Evolutionary conservation across 2,797 vertebrate genomes (phyloP), one percentile per base, ranked within the genome.

Genomic region (Acanthurus leucopareius): DNA sequence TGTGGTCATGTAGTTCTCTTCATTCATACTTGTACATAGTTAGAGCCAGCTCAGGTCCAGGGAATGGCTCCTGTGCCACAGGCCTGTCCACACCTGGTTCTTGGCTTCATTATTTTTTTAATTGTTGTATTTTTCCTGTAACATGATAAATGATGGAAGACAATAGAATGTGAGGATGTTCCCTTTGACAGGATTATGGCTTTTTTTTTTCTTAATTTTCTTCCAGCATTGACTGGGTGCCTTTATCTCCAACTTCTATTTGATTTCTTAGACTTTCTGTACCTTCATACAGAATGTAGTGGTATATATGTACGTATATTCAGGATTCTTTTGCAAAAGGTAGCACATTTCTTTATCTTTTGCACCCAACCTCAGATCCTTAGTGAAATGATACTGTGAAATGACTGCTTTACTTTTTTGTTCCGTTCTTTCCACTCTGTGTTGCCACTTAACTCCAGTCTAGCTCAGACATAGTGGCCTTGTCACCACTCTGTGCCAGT

Each of bases 401-500:
- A 73, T 76, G 53, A 79, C 69, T 17, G 42, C 54, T 72, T 88
- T 88, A 70, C 59, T 82, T 84, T 84, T 79, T 32, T 48, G 58
- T 77, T 68, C 53, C 19, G 69, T 4, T 35, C 77, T 88, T 79
- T 79, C 65, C 83, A 74, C 73, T 86, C 70, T 66, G 28, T 16
- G 48, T 77, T 67, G 64, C 79, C 80, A 78, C 79, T 84, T 66
- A 77, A 89, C 80, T 76, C 76, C 83, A 85, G 80, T 89, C 85
- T 87, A 91, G 89, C 84, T 93, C 86, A 72, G 82, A 91, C 86
- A 89, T 89, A 91, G 91, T 92, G 92, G 95, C 94, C 95, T 96
- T 96, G 92, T 92, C 83, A 95, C 94, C 95, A 91, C 92, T 90
- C 76, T 93, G 95, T 96, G 95, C 95, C 95, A 91, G 69, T 88